Conservation (phyloP, 1,140 invertebrate genomes). For the Xylocopa sonorina region DNA sequence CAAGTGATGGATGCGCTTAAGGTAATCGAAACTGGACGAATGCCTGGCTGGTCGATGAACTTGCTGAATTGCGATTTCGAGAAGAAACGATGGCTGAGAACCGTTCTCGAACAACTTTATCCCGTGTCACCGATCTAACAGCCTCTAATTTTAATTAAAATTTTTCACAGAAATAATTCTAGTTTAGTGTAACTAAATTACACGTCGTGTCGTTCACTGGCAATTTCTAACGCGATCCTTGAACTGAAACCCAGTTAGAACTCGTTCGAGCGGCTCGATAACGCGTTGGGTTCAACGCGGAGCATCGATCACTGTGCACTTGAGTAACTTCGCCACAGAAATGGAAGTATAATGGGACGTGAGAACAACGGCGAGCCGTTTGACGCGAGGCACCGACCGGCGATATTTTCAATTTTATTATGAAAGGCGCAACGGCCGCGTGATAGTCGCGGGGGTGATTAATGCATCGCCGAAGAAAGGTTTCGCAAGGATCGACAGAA, state of each 20-base stretch:
- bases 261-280: slow-evolving; percentile 5
- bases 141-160: too few relatives aligned
- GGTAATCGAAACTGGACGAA: not conserved
- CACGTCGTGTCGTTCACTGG: too few relatives aligned
- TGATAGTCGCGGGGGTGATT: not conserved
- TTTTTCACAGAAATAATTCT: too few relatives aligned
- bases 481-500: slow-evolving; percentile 57
- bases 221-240: not conserved
- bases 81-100: too few relatives aligned
- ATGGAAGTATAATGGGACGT: not conserved
- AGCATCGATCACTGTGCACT: not conserved
- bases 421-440: slow-evolving; percentile 1
- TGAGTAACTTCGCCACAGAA: not conserved
- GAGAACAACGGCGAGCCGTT: not conserved
- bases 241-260: slow-evolving; percentile 20
- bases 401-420: slow-evolving; percentile 11
- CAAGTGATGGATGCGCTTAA: not conserved
- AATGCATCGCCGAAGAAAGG: slow-evolving; percentile 22
- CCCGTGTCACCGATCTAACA: too few relatives aligned
- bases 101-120: too few relatives aligned
- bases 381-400: not conserved
- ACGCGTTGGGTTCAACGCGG: not conserved
- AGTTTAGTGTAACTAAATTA: too few relatives aligned
- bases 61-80: too few relatives aligned
- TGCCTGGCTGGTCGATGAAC: too few relatives aligned